Base-by-base conservation (phyloP, 2,888 invertebrate species). In the Volucella inanis region DNA sequence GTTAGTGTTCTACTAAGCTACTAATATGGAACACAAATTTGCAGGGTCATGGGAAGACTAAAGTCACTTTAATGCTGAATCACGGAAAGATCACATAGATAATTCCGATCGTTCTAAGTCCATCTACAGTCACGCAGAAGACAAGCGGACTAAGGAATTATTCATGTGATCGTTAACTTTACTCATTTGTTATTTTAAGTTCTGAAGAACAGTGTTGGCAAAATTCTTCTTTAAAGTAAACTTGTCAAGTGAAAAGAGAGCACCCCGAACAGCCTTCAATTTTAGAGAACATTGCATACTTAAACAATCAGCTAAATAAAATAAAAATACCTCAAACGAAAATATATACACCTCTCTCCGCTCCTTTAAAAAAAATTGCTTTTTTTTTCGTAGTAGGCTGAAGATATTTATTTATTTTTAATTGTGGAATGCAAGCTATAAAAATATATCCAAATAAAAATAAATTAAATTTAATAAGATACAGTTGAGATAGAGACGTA, bases 391-490 rank as follows among this genome's bases (percentile, higher is more conserved):
- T 31, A 31, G 31, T 6, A 31, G 31, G 4, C 31, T 6, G 31
- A 31, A 64, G 74, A 55, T 55, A 45, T 57, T 57, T 75, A 49
- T 65, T 75, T 75, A 75, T 75, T 75, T 75, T 75, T 65, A 67
- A 67, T 59, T 59, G 50, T 43, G 57, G 57, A 70, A 68, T 68
- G 68, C 55, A 68, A 11, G 55, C 18, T 55, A 55, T 54, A 55
- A 14, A 55, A 68, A 68, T 68, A 55, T 45, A 55, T 68, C 67
- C 52, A 67, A 31, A 54, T 12, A n/a, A 18, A 54, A 43, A 65
- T 22, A 22, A 43, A 54, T 15, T 39, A 50, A 62, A 65, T 41
- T 15, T 43, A 67, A 54, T 43, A 41, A 15, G 41, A 43, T 10
- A 18, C 15, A 18, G 43, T 6, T 31, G 6, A 31, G 31, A 31